Percentiles rank a stretch among this genome's conserved stretches.
These are phyloP conservation scores for Pipistrellus pygmaeus DNA, from an alignment of 2,797 vertebrate genomes.

Conservation along the genomic window DNA sequence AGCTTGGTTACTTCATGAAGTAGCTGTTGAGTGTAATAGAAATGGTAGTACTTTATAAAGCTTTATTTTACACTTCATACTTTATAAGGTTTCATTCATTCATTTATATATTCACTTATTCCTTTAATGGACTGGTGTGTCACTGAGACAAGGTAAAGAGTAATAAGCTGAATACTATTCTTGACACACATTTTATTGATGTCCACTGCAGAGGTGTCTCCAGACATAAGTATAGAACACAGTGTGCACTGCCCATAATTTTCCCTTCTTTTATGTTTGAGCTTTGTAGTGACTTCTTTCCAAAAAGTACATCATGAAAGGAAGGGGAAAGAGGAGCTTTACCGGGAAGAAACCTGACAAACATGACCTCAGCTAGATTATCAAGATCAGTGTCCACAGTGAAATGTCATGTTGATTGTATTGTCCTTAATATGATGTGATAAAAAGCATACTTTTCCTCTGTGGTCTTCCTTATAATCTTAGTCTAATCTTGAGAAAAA, in stretches of 20 bases:
- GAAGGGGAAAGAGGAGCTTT: not conserved
- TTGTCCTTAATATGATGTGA: not conserved
- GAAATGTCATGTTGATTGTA: not conserved
- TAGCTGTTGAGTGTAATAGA: not conserved
- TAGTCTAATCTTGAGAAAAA: not conserved
- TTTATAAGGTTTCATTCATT: not conserved
- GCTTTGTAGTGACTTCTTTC: not conserved
- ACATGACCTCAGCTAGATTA: too few species aligned
- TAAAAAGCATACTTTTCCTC: not conserved
- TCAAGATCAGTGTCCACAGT: not conserved
- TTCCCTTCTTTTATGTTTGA: not conserved
- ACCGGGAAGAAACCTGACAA: not conserved
- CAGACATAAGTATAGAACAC: not conserved
- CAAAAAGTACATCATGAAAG: not conserved
- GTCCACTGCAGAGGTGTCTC: not conserved
- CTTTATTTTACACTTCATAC: not conserved
- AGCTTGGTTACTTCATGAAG: not conserved
- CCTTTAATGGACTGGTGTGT: not conserved
- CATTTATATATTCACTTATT: not conserved
- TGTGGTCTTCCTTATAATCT: not conserved
- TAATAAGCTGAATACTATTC: not conserved
- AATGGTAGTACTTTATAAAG: not conserved
- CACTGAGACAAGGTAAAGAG: not conserved
- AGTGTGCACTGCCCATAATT: not conserved
- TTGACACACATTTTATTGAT: not conserved